phyloP scores from a whole-genome alignment of 1,140 invertebrate genomes.

The Rhagoletis zephyria region DNA sequence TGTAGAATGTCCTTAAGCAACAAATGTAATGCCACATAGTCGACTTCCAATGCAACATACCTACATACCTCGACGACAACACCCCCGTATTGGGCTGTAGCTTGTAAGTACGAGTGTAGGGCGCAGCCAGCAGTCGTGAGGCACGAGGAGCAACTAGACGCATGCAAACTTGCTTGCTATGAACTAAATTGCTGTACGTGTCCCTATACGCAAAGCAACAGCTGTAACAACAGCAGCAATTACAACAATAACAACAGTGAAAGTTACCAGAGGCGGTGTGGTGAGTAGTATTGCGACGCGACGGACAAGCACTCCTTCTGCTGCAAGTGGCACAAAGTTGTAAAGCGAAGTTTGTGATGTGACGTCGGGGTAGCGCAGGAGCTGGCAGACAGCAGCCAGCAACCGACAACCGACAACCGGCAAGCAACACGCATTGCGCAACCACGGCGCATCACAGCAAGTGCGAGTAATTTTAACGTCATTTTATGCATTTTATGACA shows the following conservation, averaged over 20 bases:
- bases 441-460: constrained; percentile 16
- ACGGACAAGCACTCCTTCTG: not conserved
- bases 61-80: not conserved
- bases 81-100: not conserved
- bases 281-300: not conserved
- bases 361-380: not conserved
- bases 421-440: constrained; percentile 13
- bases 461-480: constrained; percentile 52
- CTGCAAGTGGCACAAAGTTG: constrained; percentile 36
- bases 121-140: too few species aligned
- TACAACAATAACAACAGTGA: not conserved
- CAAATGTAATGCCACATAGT: constrained; percentile 33
- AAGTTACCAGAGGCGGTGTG: not conserved
- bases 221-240: constrained; percentile 5
- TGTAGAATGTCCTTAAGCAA: constrained; percentile 28
- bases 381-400: not conserved
- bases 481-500: constrained; percentile 54
- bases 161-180: not conserved
- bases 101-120: not conserved
- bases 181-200: constrained; percentile 13
- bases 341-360: not conserved
- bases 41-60: not conserved
- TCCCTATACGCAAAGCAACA: not conserved
- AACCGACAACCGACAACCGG: too few species aligned
- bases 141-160: not conserved